These are phyloP conservation scores for Odontophorus gujanensis DNA, from an alignment of 2,113 vertebrate species.

Conservation along the genomic window DNA sequence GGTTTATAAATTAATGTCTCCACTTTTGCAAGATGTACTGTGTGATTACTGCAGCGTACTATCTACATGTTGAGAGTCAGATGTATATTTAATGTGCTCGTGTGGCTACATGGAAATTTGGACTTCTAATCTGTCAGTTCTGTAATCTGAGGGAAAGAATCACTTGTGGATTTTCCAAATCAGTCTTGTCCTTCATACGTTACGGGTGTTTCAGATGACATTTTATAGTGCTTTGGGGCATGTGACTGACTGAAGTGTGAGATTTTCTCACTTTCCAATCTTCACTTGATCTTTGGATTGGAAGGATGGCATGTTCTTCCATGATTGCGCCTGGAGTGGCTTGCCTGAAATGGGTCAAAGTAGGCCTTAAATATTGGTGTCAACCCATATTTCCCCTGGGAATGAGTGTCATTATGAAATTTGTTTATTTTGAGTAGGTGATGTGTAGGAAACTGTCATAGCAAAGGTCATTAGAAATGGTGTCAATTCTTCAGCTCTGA, in stretches of 20 bases:
- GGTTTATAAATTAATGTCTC: background rate
- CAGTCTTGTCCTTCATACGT: background rate
- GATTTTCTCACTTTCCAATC: background rate
- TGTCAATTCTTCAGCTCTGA: background rate
- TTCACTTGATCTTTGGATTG: background rate
- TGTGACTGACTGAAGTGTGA: background rate
- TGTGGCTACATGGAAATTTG: background rate
- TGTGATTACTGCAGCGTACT: background rate
- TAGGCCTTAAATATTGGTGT: background rate
- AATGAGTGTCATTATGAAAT: background rate
- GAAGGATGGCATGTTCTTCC: background rate
- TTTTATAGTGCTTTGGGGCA: background rate
- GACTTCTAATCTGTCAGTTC: background rate
- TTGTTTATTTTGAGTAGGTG: background rate
- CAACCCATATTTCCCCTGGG: background rate
- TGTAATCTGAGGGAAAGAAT: background rate
- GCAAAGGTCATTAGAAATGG: background rate
- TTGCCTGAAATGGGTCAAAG: slow-evolving; percentile 11
- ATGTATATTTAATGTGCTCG: background rate
- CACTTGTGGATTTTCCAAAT: background rate
- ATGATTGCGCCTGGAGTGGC: background rate
- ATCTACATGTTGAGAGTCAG: background rate
- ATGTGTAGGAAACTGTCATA: background rate
- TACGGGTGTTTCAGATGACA: background rate
- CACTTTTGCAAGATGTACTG: background rate